Base-by-base conservation (phyloP, 23 tunicate species). In the Botrylloides violaceus region DNA sequence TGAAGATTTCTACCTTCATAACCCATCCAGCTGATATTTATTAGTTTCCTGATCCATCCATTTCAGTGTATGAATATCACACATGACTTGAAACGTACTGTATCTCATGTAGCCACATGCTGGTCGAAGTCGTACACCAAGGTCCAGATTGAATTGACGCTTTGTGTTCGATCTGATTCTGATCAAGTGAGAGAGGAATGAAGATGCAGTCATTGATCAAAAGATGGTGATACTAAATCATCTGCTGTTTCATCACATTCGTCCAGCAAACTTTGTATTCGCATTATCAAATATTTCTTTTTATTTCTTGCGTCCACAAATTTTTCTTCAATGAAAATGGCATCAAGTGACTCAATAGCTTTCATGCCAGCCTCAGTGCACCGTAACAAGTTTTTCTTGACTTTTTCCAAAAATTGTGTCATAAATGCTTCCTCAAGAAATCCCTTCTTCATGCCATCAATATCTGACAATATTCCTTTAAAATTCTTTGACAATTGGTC, bases 301-400 rank as follows among this genome's bases (percentile, higher is more conserved):
- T 82, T 75, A 4, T 7, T 32, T 30, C 81, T 56, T 2, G 87
- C 87, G 58, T 82, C 76, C 35, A 36, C 57, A 43, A 82, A 76
- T 0, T 82, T 79, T 29, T 80, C 59, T 2, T 32, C 81, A 15
- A 82, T 2, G 1, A 26, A 12, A 66, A 82, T 75, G 12, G 39
- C 36, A 39, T 82, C 87, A 21, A 82, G 61, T 28, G 36, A 55
- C 66, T 82, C 87, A 29, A 82, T 27, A 82, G 29, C 27, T 38
- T 76, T 76, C 81, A 76, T 75, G 37, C 58, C 56, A 30, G 39
- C 37, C 3, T 65, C 59, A 57, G 76, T 64, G 27, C 24, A 60
- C 31, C 30, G 15, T 26, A 59, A 22, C 3, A 82, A 25, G 0
- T 66, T 32, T 43, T 82, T 76, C 24, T 66, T 34, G 32, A 82